Base-by-base conservation (phyloP, 2,888 invertebrate genomes). In the Protophormia terraenovae region DNA sequence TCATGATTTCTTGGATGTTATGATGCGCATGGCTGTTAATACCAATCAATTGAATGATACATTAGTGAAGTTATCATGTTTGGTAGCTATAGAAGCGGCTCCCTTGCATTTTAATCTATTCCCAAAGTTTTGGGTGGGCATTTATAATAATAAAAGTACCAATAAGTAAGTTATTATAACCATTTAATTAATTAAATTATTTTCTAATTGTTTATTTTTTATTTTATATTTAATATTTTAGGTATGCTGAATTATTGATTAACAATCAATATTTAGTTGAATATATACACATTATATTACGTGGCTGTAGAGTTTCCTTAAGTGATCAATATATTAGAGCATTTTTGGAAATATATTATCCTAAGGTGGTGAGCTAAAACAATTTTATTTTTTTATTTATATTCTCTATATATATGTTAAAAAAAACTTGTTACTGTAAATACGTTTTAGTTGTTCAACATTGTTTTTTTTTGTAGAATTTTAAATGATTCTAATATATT, bases 81-180 rank as follows among this genome's bases (percentile, higher is more conserved):
- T 98, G 94, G 96, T 98, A 71, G 98, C 98, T 81, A 96, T 97
- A 87, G 98, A 98, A 93, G 98, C 96, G 66, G 97, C 97, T 55
- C 97, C 97, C 1, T 93, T 98, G 86, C 96, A 97, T 93, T 96
- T 97, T 90, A 96, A 96, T 85, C 95, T 96, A 91, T 98, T 98
- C 93, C 97, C 98, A 16, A 96, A 97, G 90, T 95, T 98, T 89
- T 98, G 98, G 98, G 94, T 97, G 84, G 98, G 98, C 91, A 96
- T 98, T 71, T 95, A 96, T 89, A 95, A 96, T 86, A 93, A 92
- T 53, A 92, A 92, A 83, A 91, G 90, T 87, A 93, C 93, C 62
- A 91, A 93, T 88, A 92, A 92, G 93, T 93, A 81, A 89, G 91
- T 89, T 58, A n/a, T n/a, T n/a, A n/a, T n/a, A 38, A 10, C 32